Evolutionary conservation across 2,888 invertebrate genomes (phyloP).

Genomic region (Candidula unifasciata): DNA sequence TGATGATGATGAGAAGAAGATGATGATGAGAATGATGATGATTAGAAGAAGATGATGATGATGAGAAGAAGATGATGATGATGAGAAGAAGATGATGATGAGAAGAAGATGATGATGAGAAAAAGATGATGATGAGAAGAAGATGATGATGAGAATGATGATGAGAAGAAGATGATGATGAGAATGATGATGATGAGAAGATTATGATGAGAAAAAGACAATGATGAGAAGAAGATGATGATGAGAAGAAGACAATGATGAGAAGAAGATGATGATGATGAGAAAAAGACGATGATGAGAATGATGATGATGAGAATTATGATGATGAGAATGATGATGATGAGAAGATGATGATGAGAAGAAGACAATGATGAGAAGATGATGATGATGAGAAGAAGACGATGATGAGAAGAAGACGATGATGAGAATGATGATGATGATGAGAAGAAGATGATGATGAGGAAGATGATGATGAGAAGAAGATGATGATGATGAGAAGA

Average conservation of each 20-base stretch:
- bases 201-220: too few relatives aligned
- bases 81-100: neutral
- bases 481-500: too few relatives aligned
- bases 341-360: neutral
- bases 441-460: neutral
- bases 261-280: neutral
- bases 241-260: neutral
- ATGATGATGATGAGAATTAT: too few relatives aligned
- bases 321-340: neutral
- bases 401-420: too few relatives aligned
- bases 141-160: neutral
- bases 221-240: too few relatives aligned
- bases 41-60: neutral
- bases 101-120: too few relatives aligned
- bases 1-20: too few relatives aligned
- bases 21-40: neutral
- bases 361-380: neutral
- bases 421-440: too few relatives aligned
- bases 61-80: too few relatives aligned
- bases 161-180: neutral
- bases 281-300: neutral
- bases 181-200: too few relatives aligned
- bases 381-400: too few relatives aligned
- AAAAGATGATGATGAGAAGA: neutral
- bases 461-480: neutral